These are phyloP conservation scores for Isaurus tuberculatus DNA, from an alignment of 92 coral and sea anemone species.

Conservation along the genomic window DNA sequence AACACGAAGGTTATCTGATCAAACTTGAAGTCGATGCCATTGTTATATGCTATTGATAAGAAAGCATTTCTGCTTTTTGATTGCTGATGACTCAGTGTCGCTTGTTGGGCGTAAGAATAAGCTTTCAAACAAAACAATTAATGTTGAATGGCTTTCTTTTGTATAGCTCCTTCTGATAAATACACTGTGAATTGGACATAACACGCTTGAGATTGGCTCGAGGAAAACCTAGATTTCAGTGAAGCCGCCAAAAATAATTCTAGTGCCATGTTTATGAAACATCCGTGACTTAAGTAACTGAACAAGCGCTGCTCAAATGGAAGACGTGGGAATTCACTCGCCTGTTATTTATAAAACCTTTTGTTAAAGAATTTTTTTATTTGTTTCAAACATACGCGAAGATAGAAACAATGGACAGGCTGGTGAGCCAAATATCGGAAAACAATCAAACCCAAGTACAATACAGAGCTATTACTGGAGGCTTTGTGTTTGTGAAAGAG, in stretches of 20 bases:
- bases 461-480: background rate
- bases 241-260: background rate
- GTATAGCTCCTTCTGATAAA: slow-evolving; percentile 35
- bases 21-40: slow-evolving; percentile 1
- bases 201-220: background rate
- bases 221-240: background rate
- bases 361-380: slow-evolving; percentile 31
- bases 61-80: slow-evolving; percentile 18
- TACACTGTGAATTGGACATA: slow-evolving; percentile 25
- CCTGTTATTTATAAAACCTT: slow-evolving; percentile 31
- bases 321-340: background rate
- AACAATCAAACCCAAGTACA: slow-evolving; percentile 28
- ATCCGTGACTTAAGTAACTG: background rate
- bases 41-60: slow-evolving; percentile 8
- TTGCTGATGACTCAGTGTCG: slow-evolving; percentile 1
- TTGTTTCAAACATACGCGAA: slow-evolving; percentile 37
- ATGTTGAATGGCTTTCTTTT: slow-evolving; percentile 5
- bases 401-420: background rate
- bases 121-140: slow-evolving; percentile 46
- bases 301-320: background rate
- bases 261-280: background rate
- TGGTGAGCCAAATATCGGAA: slow-evolving; percentile 35
- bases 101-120: slow-evolving; percentile 20
- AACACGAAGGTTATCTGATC: background rate
- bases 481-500: slow-evolving; percentile 3